Base-by-base conservation (phyloP, 2,113 vertebrate genomes). In the Miniopterus natalensis region DNA sequence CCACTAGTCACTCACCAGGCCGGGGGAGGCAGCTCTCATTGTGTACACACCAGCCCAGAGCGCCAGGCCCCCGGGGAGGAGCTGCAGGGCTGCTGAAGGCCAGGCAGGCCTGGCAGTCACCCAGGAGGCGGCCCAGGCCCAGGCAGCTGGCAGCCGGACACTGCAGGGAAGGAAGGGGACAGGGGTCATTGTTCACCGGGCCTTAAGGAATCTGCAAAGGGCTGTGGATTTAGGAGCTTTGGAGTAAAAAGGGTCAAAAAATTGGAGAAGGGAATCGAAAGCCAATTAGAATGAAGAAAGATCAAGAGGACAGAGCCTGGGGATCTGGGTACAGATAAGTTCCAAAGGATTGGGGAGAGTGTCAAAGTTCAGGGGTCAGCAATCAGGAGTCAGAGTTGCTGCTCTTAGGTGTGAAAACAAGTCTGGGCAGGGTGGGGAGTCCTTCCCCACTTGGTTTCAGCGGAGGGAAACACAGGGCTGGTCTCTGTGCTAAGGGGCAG, bases 41-140 rank as follows among this genome's bases (percentile, higher is more conserved):
- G 98, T 99, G 99, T 94, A 99, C 99, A 79, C 99, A 99, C 99
- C 99, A 99, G 78, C 99, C 99, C 68, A 99, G 98, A 95, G 99
- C 98, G 0, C 99, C 99, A 0, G 99, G 99, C 97, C 79, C 99
- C 98, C 8, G 98, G 98, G 90, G 99, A 98, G 57, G 98, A 98
- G 66, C 98, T 0, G 98, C 94, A 23, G 97, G 97, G 80, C 98
- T 98, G 70, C 99, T 99, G 97, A 99, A 99, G 55, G 99, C 99
- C 95, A 99, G 97, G 96, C 99, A 99, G 1, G 99, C 99, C 98
- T 99, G 99, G 95, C 99, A 99, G 98, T 99, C 99, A 0, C 98
- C 98, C 65, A 99, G 98, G 81, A 99, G 99, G 31, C 99, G 99
- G 8, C 99, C 99, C 95, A 99, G 97, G 40, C 99, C 99, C 96